Evolutionary conservation across 2,113 vertebrate genomes (phyloP), one percentile per base, ranked within the genome.

Genomic region (Girardinichthys multiradiatus): DNA sequence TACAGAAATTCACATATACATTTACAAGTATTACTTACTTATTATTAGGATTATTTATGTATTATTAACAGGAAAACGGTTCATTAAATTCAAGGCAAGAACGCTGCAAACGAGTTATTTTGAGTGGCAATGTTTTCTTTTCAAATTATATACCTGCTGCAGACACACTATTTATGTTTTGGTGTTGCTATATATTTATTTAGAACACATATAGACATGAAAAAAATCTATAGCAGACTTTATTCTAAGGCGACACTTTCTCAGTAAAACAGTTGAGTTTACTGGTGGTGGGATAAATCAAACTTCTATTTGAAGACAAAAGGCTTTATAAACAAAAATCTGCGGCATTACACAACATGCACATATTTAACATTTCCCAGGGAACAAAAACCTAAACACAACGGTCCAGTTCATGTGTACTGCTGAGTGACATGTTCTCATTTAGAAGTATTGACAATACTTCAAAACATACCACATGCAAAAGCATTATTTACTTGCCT

Each of bases 241-340:
- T 28, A 59, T 59, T 19, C 27, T 27, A 73, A 60, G 58, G 48
- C 42, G 6, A 45, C 4, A 33, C 57, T 66, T 83, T 77, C 57
- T 70, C 37, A 24, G 61, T 45, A 28, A 45, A 67, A 81, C 73
- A 64, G 66, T 39, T 77, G 26, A 74, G 73, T 83, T 82, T 78
- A 48, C 60, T 73, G 67, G 59, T 60, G 12, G 27, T 57, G 60
- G 71, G 72, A 57, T 78, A 14, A 68, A 61, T 66, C 26, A 80
- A 64, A 45, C 14, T 54, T 74, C 31, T 51, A 64, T 77, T 80
- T 74, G 37, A 19, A 61, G 75, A 19, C 26, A 64, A 39, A 77
- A 73, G 31, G 19, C 51, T 15, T 48, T 21, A 6, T 12, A 28
- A 66, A 13, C 17, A 42, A 39, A 72, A 57, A 71, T 76, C 31